phyloP scores from a whole-genome alignment of 1,140 invertebrate species.

The Drosophila guanche region DNA sequence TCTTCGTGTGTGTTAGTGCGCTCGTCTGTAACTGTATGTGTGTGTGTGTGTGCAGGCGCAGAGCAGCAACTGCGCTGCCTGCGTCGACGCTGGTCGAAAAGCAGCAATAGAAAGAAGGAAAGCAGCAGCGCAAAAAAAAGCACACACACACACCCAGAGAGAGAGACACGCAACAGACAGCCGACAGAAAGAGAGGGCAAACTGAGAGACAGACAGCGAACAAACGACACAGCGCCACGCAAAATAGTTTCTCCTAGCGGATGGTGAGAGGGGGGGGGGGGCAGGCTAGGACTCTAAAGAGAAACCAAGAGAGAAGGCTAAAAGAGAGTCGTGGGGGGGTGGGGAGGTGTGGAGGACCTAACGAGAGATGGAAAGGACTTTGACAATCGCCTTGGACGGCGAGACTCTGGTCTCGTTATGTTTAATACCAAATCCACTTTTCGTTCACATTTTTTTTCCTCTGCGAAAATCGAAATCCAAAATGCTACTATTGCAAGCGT shows the following conservation, averaged over 20 bases:
- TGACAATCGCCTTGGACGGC: not conserved
- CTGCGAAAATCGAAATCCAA: conserved; percentile 27
- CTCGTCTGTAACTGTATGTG: conserved; percentile 1
- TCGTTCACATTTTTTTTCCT: not conserved
- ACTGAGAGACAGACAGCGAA: too few species aligned
- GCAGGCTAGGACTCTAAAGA: not conserved
- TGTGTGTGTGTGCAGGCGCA: conserved; percentile 39
- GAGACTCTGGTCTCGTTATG: conserved; percentile 1
- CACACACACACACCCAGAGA: conserved; percentile 38
- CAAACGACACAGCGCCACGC: too few species aligned
- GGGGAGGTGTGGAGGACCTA: not conserved
- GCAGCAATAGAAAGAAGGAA: conserved; percentile 58
- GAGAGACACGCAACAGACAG: conserved; percentile 33
- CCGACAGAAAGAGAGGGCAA: conserved; percentile 16
- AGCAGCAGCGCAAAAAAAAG: conserved; percentile 52
- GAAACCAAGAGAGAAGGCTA: not conserved
- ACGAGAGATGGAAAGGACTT: conserved; percentile 30
- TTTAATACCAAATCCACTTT: conserved; percentile 25
- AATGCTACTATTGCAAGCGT: conserved; percentile 10
- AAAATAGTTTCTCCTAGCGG: not conserved
- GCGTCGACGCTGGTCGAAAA: conserved; percentile 18
- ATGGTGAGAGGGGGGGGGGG: conserved; percentile 5
- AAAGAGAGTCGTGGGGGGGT: conserved; percentile 2
- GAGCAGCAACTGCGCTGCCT: conserved; percentile 35
- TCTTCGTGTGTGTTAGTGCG: conserved; percentile 49